These are phyloP conservation scores for Epinephelus malabaricus DNA, from an alignment of 2,797 vertebrate genomes.

Conservation along the genomic window DNA sequence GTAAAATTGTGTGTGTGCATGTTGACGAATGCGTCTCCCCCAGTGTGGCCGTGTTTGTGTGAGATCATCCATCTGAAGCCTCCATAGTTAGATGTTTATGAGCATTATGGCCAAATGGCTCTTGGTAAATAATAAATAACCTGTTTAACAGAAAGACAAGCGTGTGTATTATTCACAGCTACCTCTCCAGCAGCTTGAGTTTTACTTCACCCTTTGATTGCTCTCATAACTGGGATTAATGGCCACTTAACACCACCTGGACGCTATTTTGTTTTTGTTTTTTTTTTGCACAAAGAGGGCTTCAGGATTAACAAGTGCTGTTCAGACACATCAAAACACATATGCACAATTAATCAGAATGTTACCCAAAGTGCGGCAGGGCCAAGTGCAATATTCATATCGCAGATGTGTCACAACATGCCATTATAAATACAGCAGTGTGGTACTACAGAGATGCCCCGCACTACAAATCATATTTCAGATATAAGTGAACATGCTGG, in stretches of 20 bases:
- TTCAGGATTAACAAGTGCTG: slow-evolving; percentile 6
- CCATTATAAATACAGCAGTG: no score
- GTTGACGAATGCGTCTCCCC: slow-evolving; percentile 3
- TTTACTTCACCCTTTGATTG: slow-evolving; percentile 50
- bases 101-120: slow-evolving; percentile 21
- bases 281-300: slow-evolving; percentile 1
- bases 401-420: no score
- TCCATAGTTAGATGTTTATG: slow-evolving; percentile 3
- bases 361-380: no score
- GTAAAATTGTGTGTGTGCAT: slow-evolving; percentile 31
- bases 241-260: slow-evolving; percentile 46
- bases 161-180: slow-evolving; percentile 38
- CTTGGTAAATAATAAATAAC: slow-evolving; percentile 57
- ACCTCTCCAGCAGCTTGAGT: slow-evolving; percentile 44
- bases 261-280: neutral
- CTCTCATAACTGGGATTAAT: slow-evolving; percentile 45
- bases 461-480: no score
- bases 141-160: slow-evolving; percentile 39
- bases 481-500: no score
- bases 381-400: no score
- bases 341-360: neutral
- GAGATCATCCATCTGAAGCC: slow-evolving; percentile 15
- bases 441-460: no score
- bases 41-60: neutral
- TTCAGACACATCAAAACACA: slow-evolving; percentile 9